Percentiles rank a stretch among this genome's conserved stretches.
Evolutionary conservation across 1,140 invertebrate species (phyloP).

Genomic region (Ephestia elutella): DNA sequence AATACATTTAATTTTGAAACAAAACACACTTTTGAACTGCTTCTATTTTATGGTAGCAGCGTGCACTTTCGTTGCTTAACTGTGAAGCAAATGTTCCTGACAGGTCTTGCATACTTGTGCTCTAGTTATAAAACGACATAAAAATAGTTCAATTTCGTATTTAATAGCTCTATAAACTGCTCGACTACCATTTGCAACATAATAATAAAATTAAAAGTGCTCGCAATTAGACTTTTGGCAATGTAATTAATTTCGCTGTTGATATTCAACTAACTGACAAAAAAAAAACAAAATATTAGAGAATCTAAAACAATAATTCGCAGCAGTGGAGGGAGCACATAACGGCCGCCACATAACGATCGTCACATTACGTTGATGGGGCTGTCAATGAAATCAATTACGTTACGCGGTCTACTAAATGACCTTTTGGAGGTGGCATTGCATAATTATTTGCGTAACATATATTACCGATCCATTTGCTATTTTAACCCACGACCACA

Average conservation of each 20-base stretch:
- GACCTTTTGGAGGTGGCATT: neutral
- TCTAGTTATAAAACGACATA: neutral
- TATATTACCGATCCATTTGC: neutral
- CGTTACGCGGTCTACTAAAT: neutral
- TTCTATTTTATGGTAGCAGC: neutral
- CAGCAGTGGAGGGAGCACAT: too few relatives aligned
- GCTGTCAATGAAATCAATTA: slow-evolving; percentile 1
- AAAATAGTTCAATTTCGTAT: neutral
- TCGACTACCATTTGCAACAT: neutral
- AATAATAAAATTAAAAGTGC: neutral
- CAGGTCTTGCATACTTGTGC: slow-evolving; percentile 1
- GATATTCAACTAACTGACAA: too few relatives aligned
- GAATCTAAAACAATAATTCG: neutral
- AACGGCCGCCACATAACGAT: neutral
- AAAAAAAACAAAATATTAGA: too few relatives aligned
- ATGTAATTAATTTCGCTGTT: too few relatives aligned
- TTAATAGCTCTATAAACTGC: neutral
- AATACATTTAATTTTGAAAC: too few relatives aligned
- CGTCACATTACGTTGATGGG: neutral
- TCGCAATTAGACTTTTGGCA: too few relatives aligned
- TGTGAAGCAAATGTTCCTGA: slow-evolving; percentile 5
- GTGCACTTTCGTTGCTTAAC: slow-evolving; percentile 1
- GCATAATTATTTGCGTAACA: slow-evolving; percentile 8
- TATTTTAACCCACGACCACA: neutral
- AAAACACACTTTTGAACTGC: neutral